A percentile compares a stretch with the other conserved stretches of the same genome.
phyloP scores from a whole-genome alignment of 2,113 vertebrate species.

The Pica pica region DNA sequence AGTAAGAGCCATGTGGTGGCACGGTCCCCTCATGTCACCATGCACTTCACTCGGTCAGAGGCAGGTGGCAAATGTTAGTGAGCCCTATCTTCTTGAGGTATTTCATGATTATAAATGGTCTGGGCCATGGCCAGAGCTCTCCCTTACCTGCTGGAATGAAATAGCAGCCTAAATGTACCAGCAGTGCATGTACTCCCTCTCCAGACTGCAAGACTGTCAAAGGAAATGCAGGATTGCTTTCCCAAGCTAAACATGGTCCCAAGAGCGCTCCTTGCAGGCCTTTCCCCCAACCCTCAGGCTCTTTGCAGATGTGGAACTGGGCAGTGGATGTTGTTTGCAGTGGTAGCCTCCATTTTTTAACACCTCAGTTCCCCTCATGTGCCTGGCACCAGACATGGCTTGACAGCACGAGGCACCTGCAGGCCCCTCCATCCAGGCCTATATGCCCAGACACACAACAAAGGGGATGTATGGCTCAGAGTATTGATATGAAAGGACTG shows the following conservation, averaged over 20 bases:
- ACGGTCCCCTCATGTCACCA: not conserved
- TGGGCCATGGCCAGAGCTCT: not conserved
- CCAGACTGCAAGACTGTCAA: not conserved
- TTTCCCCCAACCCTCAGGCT: not conserved
- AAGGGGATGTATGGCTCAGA: fast-evolving
- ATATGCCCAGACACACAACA: not conserved
- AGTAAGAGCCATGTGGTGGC: fast-evolving
- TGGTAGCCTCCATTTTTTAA: not conserved
- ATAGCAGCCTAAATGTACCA: not conserved
- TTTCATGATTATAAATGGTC: not conserved
- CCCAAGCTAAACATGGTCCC: not conserved
- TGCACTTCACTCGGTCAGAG: not conserved
- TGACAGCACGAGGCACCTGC: not conserved
- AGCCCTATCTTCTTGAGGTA: not conserved
- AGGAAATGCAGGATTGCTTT: not conserved
- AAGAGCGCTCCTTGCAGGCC: not conserved
- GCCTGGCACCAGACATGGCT: not conserved
- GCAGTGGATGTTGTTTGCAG: not conserved
- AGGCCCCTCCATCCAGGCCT: not conserved
- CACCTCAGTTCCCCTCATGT: fast-evolving
- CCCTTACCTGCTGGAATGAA: not conserved
- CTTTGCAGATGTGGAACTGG: not conserved
- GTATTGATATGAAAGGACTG: too few species aligned
- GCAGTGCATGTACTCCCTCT: fast-evolving
- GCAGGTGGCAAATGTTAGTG: not conserved